Evolutionary conservation across 1,140 invertebrate genomes (phyloP), one percentile per base, ranked within the genome.

Genomic region (Drosophila asahinai): DNA sequence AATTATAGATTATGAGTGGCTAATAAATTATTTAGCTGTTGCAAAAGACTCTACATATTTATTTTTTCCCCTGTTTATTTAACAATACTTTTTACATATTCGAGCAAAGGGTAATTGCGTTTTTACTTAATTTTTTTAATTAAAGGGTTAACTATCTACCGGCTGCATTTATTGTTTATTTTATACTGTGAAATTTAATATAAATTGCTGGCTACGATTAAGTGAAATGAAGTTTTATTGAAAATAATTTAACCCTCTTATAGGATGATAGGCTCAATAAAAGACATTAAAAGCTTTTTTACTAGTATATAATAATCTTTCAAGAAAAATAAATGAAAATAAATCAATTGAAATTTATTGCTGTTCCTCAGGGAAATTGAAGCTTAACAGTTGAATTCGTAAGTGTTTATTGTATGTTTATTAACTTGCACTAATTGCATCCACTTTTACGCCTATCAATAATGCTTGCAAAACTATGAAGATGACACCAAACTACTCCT

Each of bases 1-100:
- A 89, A 89, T 89, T 90, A 90, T 89, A 89, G 86, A 89, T 89
- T 90, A 78, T 52, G 63, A 33, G 36, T 12, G 19, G 57, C 22
- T 48, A 77, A 70, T 77, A 70, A 68, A 77, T 77, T 51, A 77
- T 77, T 57, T 73, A 73, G 54, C 7, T 15, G 38, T 27, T 11
- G 48, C 36, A 19, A 27, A 19, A 40, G 25, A 5, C 22, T 14
- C 19, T 25, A 15, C 30, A 15, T 38, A 11, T n/a, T 30, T 42
- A 12, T 30, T 30, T 52, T 15, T 15, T 65, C 14, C 0, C 0
- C 15, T 17, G 11, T 19, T 27, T 19, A 15, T 48, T n/a, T 12
- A 8, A 12, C 14, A 14, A n/a, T 19, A 15, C 45, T 45, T 19
- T 19, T 30, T 61, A 12, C 22, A n/a, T 33, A 9, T 38, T 19